Percentiles rank a stretch among this genome's conserved stretches.
Evolutionary conservation across 1,140 invertebrate genomes (phyloP).

Genomic region (Brachionus rubens): DNA sequence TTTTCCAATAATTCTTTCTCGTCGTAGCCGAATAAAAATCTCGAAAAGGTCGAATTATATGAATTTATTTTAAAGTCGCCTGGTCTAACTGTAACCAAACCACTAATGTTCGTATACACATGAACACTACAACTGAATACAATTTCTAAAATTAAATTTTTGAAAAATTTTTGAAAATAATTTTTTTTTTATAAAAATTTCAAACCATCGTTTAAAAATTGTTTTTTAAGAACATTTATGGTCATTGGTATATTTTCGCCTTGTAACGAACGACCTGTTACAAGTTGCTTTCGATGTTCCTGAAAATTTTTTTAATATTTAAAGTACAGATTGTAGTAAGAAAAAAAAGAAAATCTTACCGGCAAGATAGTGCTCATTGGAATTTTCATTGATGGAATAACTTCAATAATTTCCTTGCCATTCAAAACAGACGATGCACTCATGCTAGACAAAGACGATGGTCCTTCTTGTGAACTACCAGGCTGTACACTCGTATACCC

Average conservation of each 20-base stretch:
- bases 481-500: conserved; percentile 51
- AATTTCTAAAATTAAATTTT: conserved; percentile 32
- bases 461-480: conserved; percentile 48
- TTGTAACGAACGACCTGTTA: conserved; percentile 64
- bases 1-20: conserved; percentile 65
- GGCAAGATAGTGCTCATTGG: conserved; percentile 47
- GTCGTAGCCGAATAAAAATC: conserved; percentile 67
- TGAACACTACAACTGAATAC: conserved; percentile 54
- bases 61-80: conserved; percentile 65
- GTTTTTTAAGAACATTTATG: conserved; percentile 64
- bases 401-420: conserved; percentile 51
- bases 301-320: conserved; percentile 47
- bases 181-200: no score
- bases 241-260: conserved; percentile 67
- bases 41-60: conserved; percentile 69
- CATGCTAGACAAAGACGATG: conserved; percentile 5
- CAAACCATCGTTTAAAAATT: conserved; percentile 32
- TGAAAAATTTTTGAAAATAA: no score
- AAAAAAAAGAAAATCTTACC: conserved; percentile 34
- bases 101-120: conserved; percentile 69
- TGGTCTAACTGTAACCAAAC: conserved; percentile 67
- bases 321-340: background rate
- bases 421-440: conserved; percentile 49
- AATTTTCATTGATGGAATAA: conserved; percentile 54
- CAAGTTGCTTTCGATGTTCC: conserved; percentile 65